phyloP scores from a whole-genome alignment of 2,797 vertebrate genomes.

The Paguma larvata region DNA sequence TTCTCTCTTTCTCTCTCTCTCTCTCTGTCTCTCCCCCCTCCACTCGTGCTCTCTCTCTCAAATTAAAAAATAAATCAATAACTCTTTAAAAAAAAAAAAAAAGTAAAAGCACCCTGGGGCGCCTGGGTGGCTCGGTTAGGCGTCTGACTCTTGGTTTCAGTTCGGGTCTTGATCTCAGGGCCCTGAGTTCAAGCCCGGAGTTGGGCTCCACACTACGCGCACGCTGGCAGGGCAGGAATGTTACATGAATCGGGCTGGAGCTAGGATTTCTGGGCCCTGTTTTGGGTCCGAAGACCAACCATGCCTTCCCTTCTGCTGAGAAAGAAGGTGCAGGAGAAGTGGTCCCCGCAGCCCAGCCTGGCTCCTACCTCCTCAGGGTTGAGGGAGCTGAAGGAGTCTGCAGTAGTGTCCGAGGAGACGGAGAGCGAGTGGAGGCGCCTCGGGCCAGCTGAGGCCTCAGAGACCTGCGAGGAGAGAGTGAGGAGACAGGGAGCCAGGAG shows the following conservation, averaged over 20 bases:
- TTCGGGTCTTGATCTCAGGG: too few species aligned
- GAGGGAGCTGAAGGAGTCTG: slow-evolving; percentile 94
- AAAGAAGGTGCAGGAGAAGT: not conserved
- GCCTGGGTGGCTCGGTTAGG: too few species aligned
- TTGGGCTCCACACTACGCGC: too few species aligned
- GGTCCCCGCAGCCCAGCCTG: accelerated
- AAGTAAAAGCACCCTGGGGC: too few species aligned
- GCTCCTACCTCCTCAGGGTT: slow-evolving; percentile 91
- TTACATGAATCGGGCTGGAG: not conserved
- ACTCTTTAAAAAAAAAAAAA: too few species aligned
- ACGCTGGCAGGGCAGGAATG: not conserved
- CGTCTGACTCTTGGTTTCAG: too few species aligned
- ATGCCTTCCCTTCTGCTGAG: not conserved
- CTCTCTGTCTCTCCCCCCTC: too few species aligned
- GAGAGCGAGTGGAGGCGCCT: slow-evolving; percentile 95
- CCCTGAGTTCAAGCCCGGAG: too few species aligned
- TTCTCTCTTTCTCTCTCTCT: too few species aligned
- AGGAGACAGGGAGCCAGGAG: not conserved
- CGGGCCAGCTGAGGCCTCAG: slow-evolving; percentile 90
- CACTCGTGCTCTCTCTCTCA: too few species aligned
- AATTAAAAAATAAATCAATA: too few species aligned
- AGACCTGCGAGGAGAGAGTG: slow-evolving; percentile 75
- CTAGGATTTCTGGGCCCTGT: not conserved
- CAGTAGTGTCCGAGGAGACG: slow-evolving; percentile 93
- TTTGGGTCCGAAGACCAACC: not conserved